A percentile compares a stretch with the other conserved stretches of the same genome.
Conservation (phyloP, 2,113 vertebrate species). For the Cinclus cinclus region DNA sequence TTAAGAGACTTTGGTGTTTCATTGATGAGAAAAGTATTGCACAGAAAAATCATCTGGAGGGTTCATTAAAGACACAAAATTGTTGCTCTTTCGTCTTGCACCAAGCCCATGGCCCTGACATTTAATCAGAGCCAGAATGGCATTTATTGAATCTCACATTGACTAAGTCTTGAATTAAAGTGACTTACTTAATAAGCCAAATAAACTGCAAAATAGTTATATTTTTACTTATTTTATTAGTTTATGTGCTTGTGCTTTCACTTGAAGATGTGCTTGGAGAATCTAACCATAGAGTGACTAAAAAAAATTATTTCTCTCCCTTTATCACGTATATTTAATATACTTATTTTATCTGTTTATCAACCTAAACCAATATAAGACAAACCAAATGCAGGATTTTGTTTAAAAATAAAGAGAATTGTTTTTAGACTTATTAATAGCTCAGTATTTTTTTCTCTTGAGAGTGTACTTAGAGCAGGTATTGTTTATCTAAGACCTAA, state of each 20-base stretch:
- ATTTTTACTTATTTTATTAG: neutral
- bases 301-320: neutral
- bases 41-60: neutral
- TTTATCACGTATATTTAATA: neutral
- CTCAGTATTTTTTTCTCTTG: neutral
- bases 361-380: neutral
- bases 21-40: neutral
- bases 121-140: slow-evolving; percentile 66
- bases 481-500: neutral
- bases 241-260: neutral
- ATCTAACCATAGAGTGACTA: neutral
- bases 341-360: neutral
- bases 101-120: slow-evolving; percentile 51
- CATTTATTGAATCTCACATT: slow-evolving; percentile 56
- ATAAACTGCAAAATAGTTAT: slow-evolving; percentile 27
- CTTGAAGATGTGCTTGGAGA: neutral
- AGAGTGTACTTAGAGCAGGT: neutral
- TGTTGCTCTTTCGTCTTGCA: slow-evolving; percentile 52
- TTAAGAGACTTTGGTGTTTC: neutral
- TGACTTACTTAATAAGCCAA: neutral
- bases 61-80: slow-evolving; percentile 36
- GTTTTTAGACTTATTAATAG: neutral
- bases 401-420: neutral
- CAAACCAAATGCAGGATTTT: neutral
- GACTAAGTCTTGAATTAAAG: slow-evolving; percentile 11